Conservation (phyloP, 2,888 invertebrate genomes). For the Polydrusus cervinus region DNA sequence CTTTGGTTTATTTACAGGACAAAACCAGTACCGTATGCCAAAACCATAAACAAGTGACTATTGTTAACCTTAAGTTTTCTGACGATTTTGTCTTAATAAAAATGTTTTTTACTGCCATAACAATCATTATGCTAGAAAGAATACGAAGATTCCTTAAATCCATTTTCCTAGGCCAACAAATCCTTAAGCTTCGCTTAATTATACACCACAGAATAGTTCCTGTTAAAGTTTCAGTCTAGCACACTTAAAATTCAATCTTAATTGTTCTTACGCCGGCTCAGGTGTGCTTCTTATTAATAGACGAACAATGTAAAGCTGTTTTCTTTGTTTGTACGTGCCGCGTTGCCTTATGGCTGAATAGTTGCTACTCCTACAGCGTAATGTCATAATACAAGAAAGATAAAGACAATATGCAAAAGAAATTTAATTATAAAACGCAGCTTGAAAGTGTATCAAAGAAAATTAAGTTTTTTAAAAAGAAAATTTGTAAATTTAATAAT, state of each 20-base stretch:
- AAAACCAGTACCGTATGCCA: too few relatives aligned
- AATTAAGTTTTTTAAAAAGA: too few relatives aligned
- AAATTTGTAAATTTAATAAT: too few relatives aligned
- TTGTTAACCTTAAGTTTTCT: too few relatives aligned
- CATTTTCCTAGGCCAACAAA: neutral
- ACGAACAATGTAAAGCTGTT: constrained; percentile 35
- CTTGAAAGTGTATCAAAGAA: neutral
- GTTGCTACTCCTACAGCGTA: constrained; percentile 14
- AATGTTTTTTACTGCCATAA: too few relatives aligned
- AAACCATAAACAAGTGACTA: too few relatives aligned
- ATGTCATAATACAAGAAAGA: neutral
- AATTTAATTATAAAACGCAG: neutral
- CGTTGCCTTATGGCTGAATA: constrained; percentile 7
- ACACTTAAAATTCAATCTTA: constrained; percentile 35
- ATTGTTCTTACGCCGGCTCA: constrained; percentile 33
- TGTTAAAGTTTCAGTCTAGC: constrained; percentile 30
- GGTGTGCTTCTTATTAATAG: constrained; percentile 38
- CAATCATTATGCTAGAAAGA: too few relatives aligned
- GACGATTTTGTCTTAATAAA: too few relatives aligned
- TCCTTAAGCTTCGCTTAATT: constrained; percentile 4
- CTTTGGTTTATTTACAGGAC: too few relatives aligned
- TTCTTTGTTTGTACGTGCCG: constrained; percentile 33
- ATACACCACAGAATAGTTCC: constrained; percentile 17
- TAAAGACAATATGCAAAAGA: constrained; percentile 4
- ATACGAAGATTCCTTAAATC: constrained; percentile 2